These are phyloP conservation scores for Contarinia nasturtii DNA, from an alignment of 1,140 invertebrate genomes.

Conservation along the genomic window DNA sequence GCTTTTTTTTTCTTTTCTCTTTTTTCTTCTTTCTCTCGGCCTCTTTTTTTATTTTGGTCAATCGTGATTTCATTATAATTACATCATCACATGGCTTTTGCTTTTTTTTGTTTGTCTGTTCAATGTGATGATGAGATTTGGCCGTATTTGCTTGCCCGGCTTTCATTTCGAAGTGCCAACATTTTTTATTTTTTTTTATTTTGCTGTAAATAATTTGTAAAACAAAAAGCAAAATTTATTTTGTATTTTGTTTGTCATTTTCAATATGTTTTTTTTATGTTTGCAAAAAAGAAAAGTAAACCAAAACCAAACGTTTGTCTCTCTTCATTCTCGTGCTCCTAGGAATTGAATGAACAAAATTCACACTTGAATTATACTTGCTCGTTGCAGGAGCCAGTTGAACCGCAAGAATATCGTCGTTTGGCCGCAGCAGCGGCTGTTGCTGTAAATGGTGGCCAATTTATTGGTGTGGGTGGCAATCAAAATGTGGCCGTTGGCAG, in stretches of 20 bases:
- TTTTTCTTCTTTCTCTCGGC: not conserved
- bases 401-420: constrained; percentile 48
- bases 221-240: no score
- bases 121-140: no score
- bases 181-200: no score
- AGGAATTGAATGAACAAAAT: constrained; percentile 31
- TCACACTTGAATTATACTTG: constrained; percentile 47
- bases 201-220: no score
- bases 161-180: no score
- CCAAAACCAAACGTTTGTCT: not conserved
- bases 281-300: not conserved
- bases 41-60: not conserved
- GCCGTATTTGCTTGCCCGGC: no score
- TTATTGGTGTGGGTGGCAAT: constrained; percentile 13
- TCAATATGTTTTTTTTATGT: not conserved
- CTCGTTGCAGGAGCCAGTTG: constrained; percentile 39
- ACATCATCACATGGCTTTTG: not conserved
- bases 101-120: not conserved
- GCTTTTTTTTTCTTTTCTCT: not conserved
- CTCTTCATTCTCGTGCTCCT: constrained; percentile 4
- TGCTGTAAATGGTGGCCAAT: constrained; percentile 24
- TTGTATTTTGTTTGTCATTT: no score
- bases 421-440: constrained; percentile 29
- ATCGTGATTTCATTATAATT: not conserved
- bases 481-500: constrained; percentile 6